These are phyloP conservation scores for Leucoraja erinaceus DNA, from an alignment of 2,113 vertebrate genomes.

Conservation along the genomic window DNA sequence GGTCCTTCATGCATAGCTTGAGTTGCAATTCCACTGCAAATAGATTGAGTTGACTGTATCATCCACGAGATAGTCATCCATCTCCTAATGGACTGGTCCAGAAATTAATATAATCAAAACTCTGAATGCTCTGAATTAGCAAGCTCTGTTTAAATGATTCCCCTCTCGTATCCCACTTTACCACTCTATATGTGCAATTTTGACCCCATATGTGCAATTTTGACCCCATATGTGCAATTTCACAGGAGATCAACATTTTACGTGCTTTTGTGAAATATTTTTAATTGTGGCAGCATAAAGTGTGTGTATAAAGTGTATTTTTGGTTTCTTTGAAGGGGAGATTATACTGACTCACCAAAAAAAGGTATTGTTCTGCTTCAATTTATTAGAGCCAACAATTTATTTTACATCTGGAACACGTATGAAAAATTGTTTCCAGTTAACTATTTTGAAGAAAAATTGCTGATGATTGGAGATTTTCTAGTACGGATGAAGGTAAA, in stretches of 20 bases:
- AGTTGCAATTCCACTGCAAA: no score
- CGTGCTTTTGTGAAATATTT: background rate
- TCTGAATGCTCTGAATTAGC: no score
- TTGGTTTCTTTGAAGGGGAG: background rate
- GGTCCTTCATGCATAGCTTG: no score
- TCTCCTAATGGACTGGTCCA: no score
- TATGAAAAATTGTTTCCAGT: constrained; percentile 73
- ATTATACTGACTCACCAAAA: no score
- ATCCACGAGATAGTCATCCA: no score
- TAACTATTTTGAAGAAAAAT: constrained; percentile 69
- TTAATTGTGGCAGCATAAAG: background rate
- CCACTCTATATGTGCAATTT: background rate
- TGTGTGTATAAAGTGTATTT: background rate
- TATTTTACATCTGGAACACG: constrained; percentile 80
- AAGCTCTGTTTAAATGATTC: background rate
- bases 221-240: background rate
- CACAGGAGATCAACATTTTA: background rate
- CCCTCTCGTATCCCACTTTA: background rate
- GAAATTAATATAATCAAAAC: no score
- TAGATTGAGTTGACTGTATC: no score
- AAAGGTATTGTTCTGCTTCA: constrained; percentile 38
- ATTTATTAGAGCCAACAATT: constrained; percentile 63
- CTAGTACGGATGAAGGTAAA: constrained; percentile 76
- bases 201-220: background rate
- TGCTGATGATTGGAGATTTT: constrained; percentile 75